A percentile compares a stretch with the other conserved stretches of the same genome.
phyloP scores from a whole-genome alignment of 2,113 vertebrate species.

The Neofelis nebulosa region DNA sequence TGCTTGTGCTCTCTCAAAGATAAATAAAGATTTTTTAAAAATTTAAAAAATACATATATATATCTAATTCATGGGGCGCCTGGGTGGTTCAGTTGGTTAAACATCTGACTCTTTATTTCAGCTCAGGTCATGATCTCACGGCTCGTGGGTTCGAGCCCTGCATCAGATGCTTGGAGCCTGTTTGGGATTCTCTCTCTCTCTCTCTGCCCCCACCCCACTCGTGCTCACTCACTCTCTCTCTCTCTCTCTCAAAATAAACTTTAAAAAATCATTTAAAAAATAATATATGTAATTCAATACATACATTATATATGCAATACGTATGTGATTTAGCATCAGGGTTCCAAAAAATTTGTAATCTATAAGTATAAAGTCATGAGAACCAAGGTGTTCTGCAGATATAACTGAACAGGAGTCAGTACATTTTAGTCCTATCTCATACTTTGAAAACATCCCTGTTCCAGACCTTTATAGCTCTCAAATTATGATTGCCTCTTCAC shows the following conservation, averaged over 20 bases:
- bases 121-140: too few species aligned
- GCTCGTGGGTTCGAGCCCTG: too few species aligned
- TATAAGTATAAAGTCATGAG: neutral
- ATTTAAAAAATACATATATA: conserved; percentile 6
- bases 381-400: neutral
- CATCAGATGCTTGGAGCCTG: too few species aligned
- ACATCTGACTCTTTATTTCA: too few species aligned
- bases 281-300: neutral
- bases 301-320: neutral
- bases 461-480: neutral
- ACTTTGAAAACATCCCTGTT: neutral
- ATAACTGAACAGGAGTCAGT: neutral
- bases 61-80: neutral
- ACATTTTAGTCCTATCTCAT: neutral
- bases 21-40: too few species aligned
- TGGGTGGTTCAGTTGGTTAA: too few species aligned
- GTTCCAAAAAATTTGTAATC: conserved; percentile 17
- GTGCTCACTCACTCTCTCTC: too few species aligned
- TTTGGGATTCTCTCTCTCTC: too few species aligned
- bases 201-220: too few species aligned
- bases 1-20: too few species aligned
- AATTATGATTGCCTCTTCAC: neutral
- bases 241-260: too few species aligned
- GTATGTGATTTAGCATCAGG: neutral
- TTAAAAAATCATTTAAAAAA: conserved; percentile 14